These are phyloP conservation scores for Stegostoma tigrinum DNA, from an alignment of 2,113 vertebrate genomes.

Conservation along the genomic window DNA sequence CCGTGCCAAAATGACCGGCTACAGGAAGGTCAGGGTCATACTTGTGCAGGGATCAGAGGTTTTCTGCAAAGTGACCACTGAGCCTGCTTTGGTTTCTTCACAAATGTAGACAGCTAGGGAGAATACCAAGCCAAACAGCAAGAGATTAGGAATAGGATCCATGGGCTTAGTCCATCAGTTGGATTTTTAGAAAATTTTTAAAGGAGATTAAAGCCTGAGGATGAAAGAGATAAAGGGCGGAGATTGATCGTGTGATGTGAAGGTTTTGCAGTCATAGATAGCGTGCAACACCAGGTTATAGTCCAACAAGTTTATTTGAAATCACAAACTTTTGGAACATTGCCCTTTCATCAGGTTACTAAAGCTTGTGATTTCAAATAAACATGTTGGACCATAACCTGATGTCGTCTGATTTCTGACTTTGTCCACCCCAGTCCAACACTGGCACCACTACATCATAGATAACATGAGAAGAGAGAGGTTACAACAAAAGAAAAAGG, in stretches of 20 bases:
- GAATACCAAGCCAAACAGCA: neutral
- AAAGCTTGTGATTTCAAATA: no score
- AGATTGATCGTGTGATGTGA: neutral
- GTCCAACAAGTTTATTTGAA: no score
- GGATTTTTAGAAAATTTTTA: neutral
- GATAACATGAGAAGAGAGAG: neutral
- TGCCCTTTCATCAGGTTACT: no score
- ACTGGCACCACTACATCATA: neutral
- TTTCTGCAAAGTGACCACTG: no score
- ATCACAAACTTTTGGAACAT: no score
- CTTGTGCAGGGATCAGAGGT: no score
- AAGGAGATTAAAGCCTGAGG: neutral
- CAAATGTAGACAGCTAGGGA: neutral
- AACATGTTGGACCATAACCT: no score
- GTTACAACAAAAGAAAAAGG: neutral
- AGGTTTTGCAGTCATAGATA: neutral
- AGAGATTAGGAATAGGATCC: neutral
- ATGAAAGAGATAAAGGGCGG: neutral
- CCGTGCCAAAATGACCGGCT: no score
- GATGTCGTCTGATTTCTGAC: no score
- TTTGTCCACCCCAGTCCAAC: no score
- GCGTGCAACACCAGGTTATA: neutral
- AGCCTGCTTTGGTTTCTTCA: no score
- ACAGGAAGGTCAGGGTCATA: no score
- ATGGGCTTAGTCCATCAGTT: neutral